Conservation (phyloP, 2,888 invertebrate genomes). For the Danaus chrysippus region DNA sequence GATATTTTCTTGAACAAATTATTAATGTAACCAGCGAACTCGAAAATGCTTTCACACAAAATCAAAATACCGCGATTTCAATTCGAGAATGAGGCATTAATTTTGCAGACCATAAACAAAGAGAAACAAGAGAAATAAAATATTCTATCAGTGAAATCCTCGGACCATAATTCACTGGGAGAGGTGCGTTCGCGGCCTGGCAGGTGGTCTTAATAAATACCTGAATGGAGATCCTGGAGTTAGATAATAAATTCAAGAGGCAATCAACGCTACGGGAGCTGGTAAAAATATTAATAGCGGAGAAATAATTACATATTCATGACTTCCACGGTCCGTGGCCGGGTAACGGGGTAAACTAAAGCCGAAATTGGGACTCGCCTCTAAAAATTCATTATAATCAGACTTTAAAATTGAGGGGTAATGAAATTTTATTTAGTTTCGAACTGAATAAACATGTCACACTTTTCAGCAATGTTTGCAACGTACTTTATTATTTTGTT, state of each 20-base stretch:
- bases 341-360: conserved; percentile 51
- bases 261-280: conserved; percentile 75
- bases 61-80: conserved; percentile 7
- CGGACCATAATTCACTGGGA: conserved; percentile 70
- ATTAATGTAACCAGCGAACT: too few relatives aligned
- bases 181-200: conserved; percentile 60
- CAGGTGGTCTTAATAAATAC: conserved; percentile 79
- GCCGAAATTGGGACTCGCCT: conserved; percentile 48
- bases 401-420: conserved; percentile 11
- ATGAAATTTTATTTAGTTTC: conserved; percentile 14
- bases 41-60: conserved; percentile 1
- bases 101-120: conserved; percentile 54
- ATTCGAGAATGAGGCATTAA: conserved; percentile 35
- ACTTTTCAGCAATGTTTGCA: too few relatives aligned
- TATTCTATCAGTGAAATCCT: conserved; percentile 75
- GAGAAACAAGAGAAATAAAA: conserved; percentile 64
- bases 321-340: conserved; percentile 51
- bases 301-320: conserved; percentile 78
- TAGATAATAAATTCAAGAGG: conserved; percentile 78
- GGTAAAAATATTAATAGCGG: conserved; percentile 78
- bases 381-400: conserved; percentile 29
- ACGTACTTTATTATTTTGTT: too few relatives aligned
- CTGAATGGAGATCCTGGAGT: conserved; percentile 71
- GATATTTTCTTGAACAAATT: too few relatives aligned
- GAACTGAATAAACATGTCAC: not conserved